These are phyloP conservation scores for Coregonus suidteri DNA, from an alignment of 2,797 vertebrate genomes.

Conservation along the genomic window DNA sequence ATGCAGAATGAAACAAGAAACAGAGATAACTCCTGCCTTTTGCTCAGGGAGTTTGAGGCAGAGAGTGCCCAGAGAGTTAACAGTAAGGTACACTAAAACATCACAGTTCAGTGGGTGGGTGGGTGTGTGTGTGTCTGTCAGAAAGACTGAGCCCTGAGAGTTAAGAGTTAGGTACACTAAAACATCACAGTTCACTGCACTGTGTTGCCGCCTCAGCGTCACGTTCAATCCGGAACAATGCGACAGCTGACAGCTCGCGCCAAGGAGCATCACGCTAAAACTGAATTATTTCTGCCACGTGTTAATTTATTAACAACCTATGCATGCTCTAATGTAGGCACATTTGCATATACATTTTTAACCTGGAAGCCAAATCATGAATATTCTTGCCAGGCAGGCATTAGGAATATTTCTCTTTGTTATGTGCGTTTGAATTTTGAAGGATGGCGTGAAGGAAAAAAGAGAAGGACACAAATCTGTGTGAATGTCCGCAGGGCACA, in stretches of 20 bases:
- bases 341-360: conserved; percentile 88
- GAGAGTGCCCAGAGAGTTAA: background rate
- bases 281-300: conserved; percentile 94
- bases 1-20: background rate
- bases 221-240: conserved; percentile 81
- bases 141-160: conserved; percentile 41
- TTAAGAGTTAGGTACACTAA: conserved; percentile 73
- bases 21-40: no score
- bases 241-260: conserved; percentile 89
- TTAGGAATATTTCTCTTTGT: conserved; percentile 51
- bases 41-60: background rate
- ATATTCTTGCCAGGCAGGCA: conserved; percentile 61
- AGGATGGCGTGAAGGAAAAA: conserved; percentile 37
- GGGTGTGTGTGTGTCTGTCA: background rate
- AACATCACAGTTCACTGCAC: conserved; percentile 81
- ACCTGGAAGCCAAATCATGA: conserved; percentile 75
- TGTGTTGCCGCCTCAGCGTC: conserved; percentile 81
- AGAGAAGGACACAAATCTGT: conserved; percentile 62
- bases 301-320: conserved; percentile 90
- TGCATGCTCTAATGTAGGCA: conserved; percentile 81
- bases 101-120: conserved; percentile 12
- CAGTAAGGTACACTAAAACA: background rate
- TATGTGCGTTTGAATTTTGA: conserved; percentile 58
- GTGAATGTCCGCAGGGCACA: conserved; percentile 68
- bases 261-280: conserved; percentile 90